Evolutionary conservation across 1,140 invertebrate genomes (phyloP).

Genomic region (Drosophila repleta): DNA sequence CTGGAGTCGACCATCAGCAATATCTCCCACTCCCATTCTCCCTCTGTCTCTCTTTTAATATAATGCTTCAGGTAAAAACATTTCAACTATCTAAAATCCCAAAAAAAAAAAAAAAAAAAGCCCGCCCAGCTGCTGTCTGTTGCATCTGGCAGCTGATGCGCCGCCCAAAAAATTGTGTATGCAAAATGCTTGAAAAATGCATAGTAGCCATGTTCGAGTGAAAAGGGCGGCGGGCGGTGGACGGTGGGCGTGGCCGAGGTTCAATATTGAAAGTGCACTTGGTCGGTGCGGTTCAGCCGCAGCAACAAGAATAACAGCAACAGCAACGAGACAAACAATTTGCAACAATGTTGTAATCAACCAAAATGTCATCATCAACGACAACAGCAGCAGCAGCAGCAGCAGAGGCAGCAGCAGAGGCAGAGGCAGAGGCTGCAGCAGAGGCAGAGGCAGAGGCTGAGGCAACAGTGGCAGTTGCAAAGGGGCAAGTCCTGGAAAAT

Average conservation of each 20-base stretch:
- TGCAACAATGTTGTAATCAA: constrained; percentile 63
- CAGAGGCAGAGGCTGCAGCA: constrained; percentile 4
- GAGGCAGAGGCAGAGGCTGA: neutral
- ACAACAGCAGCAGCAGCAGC: constrained; percentile 22
- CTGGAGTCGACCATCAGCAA: neutral
- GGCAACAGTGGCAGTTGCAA: neutral
- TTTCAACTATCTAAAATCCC: constrained; percentile 45
- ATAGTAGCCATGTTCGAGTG: constrained; percentile 46
- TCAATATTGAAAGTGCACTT: constrained; percentile 64
- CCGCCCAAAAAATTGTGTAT: constrained; percentile 47
- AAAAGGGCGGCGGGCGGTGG: no score
- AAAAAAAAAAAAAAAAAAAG: neutral
- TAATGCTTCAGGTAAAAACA: constrained; percentile 18
- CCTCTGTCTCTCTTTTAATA: constrained; percentile 7
- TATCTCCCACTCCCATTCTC: no score
- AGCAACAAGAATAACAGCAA: constrained; percentile 23
- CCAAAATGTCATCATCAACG: constrained; percentile 62
- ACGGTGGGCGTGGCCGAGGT: constrained; percentile 9
- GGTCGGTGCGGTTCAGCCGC: constrained; percentile 55
- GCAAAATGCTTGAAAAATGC: constrained; percentile 63
- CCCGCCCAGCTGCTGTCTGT: neutral
- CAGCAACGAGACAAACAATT: constrained; percentile 52
- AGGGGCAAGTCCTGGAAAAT: constrained; percentile 38
- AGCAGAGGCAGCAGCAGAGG: neutral
- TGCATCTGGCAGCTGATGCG: constrained; percentile 7